Percentiles rank a stretch among this genome's conserved stretches.
phyloP scores from a whole-genome alignment of 2,888 invertebrate genomes.

The Ethmia dodecea region DNA sequence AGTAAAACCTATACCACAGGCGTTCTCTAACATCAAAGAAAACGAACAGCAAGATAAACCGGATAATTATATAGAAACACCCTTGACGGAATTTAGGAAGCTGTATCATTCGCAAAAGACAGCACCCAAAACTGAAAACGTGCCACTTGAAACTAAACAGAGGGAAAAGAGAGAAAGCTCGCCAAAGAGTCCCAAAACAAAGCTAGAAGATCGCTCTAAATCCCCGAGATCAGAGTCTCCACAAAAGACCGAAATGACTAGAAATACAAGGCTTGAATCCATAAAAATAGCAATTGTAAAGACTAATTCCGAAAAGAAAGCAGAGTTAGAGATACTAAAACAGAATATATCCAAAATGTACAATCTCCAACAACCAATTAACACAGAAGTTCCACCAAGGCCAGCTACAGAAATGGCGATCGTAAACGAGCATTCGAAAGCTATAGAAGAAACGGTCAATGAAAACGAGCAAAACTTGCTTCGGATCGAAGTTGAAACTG shows the following conservation, averaged over 20 bases:
- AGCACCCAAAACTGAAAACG: not conserved
- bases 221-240: too few species aligned
- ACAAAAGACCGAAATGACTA: too few species aligned
- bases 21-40: constrained; percentile 18
- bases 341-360: constrained; percentile 40
- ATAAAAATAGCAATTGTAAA: constrained; percentile 18
- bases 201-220: not conserved
- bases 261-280: constrained; percentile 23
- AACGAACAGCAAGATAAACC: constrained; percentile 5
- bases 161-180: too few species aligned
- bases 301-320: constrained; percentile 24
- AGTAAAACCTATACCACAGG: constrained; percentile 32
- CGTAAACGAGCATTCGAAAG: not conserved
- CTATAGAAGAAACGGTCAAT: too few species aligned
- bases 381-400: constrained; percentile 14
- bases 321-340: constrained; percentile 39
- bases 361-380: constrained; percentile 19
- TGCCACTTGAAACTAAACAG: too few species aligned
- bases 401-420: not conserved
- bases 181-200: too few species aligned
- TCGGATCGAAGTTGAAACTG: constrained; percentile 40
- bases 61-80: constrained; percentile 48
- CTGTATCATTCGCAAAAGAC: constrained; percentile 32
- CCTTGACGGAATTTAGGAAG: constrained; percentile 55
- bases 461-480: constrained; percentile 28